Evolutionary conservation across 2,113 vertebrate genomes (phyloP), one percentile per base, ranked within the genome.

Genomic region (Sakesphorus luctuosus): DNA sequence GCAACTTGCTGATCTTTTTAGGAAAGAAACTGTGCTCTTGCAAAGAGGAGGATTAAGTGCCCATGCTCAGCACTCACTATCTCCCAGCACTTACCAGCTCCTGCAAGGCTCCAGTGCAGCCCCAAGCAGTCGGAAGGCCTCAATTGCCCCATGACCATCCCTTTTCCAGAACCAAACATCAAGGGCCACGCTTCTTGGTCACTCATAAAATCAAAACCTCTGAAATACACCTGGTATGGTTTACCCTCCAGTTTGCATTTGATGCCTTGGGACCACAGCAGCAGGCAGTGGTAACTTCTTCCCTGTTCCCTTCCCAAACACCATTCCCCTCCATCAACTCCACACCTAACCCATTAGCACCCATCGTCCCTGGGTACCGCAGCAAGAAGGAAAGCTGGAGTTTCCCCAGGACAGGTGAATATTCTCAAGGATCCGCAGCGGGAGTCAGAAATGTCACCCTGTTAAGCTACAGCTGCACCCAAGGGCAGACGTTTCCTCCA

Each of bases 71-170:
- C 9, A 38, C 24, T 46, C 38, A 33, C 4, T 21, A 16, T 14
- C 50, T 36, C 47, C 80, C 24, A 46, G 26, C 11, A 43, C 24
- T 53, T 44, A 24, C 4, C 18, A 19, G 33, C 21, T 82, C 47
- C 73, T 50, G 21, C 2, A 4, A 65, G 49, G 52, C 46, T 89
- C 35, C 63, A 47, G 26, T 3, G 17, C 40, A 43, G 40, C 14
- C 40, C 71, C 25, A 21, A 55, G 56, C 18, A 78, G 18, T 10
- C 55, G 62, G 52, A 71, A 69, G 88, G 21, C 18, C 35, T 44
- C 65, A 16, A 1, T 25, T 3, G 13, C 16, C 2, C 1, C 40
- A 4, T 5, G 9, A 49, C 16, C 15, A 56, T 38, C 16, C n/a
- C 25, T 52, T 14, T 31, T 40, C 56, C 76, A 43, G 28, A 62